Evolutionary conservation across 2,797 vertebrate species (phyloP), one percentile per base, ranked within the genome.

Genomic region (Lophius americanus): DNA sequence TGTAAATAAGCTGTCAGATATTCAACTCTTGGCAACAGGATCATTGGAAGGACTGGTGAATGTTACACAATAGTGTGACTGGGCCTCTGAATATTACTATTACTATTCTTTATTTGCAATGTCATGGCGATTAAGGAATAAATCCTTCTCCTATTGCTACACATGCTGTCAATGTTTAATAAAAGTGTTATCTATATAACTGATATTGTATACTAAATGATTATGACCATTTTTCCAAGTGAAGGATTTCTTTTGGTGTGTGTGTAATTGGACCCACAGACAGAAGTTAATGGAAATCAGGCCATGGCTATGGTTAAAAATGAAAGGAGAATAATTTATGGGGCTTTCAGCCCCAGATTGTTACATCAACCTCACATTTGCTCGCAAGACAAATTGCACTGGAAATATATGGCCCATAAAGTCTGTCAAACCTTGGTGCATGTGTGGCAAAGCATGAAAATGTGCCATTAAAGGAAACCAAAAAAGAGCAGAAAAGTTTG

Each of bases 351-450:
- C 84, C 84, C 89, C 72, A 67, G 79, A 82, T 86, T 87, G 88
- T 93, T 79, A 85, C 80, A 68, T 79, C 88, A 71, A 82, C 68
- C 84, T 91, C 87, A 84, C 80, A 82, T 89, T 86, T 84, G 88
- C 88, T 90, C 87, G 78, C 70, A 88, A 85, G 89, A 94, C 92
- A 94, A 93, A 94, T 93, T 94, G 88, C 91, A 75, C 79, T 86
- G 84, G 82, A 92, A 93, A 92, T 91, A 92, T 89, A 92, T 84
- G 77, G 86, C 81, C 84, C 84, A 84, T 93, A 93, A 94, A 94
- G 89, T 73, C 79, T 86, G 88, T 91, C 90, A 94, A 91, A 88
- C 80, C 91, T 90, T 85, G 46, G 74, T 63, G 80, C 86, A 84
- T 70, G 88, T 88, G 86, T 88, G 89, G 85, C 78, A 86, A 88